Conservation (phyloP, 2,797 vertebrate genomes). For the Cyprinodon diabolis region DNA sequence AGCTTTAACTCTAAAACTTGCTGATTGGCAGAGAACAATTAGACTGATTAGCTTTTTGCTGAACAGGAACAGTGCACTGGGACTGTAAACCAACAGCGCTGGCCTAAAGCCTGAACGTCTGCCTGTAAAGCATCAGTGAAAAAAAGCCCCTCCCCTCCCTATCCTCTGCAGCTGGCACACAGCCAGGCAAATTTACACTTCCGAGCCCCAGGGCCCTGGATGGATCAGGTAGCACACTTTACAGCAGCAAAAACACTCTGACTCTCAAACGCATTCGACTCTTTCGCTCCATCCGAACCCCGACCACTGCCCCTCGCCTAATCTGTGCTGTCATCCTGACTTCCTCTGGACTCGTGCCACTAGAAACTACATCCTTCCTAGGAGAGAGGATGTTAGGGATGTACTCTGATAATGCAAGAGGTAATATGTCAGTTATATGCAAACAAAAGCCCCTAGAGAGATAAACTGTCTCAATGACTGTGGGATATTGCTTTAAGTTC, state of each 20-base stretch:
- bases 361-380: constrained; percentile 30
- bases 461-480: not conserved
- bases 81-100: constrained; percentile 10
- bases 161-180: constrained; percentile 31
- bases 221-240: constrained; percentile 76
- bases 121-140: constrained; percentile 54
- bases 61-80: constrained; percentile 6
- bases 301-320: constrained; percentile 45
- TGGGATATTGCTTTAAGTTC: not conserved
- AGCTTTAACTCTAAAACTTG: not conserved
- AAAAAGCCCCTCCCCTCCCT: constrained; percentile 30
- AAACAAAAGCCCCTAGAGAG: not conserved
- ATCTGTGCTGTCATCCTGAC: constrained; percentile 53
- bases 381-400: constrained; percentile 14
- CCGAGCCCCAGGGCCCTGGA: constrained; percentile 74
- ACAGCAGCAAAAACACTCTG: constrained; percentile 65
- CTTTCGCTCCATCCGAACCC: constrained; percentile 27
- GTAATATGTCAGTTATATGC: not conserved
- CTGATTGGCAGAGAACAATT: not conserved
- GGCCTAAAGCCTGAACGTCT: constrained; percentile 30
- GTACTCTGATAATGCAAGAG: not conserved
- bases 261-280: constrained; percentile 10
- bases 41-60: not conserved
- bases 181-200: constrained; percentile 79
- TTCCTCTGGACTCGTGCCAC: constrained; percentile 27